A percentile compares a stretch with the other conserved stretches of the same genome.
phyloP scores from a whole-genome alignment of 2,888 invertebrate species.

The Epinotia brunnichana region DNA sequence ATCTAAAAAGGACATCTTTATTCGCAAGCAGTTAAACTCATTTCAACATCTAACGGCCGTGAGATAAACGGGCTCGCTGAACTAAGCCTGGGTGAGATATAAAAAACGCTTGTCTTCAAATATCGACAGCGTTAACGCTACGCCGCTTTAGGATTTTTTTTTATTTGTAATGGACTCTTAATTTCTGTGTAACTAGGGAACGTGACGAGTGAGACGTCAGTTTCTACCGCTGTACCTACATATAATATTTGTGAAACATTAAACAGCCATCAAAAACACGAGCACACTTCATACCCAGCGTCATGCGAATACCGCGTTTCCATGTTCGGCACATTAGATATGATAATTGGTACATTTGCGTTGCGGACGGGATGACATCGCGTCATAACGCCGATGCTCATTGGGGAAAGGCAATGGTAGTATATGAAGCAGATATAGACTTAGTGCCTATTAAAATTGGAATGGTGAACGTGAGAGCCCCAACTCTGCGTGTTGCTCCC shows the following conservation, averaged over 20 bases:
- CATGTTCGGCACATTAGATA: slow-evolving; percentile 73
- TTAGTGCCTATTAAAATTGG: slow-evolving; percentile 15
- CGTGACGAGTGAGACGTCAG: slow-evolving; percentile 10
- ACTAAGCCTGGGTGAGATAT: slow-evolving; percentile 53
- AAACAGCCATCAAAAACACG: slow-evolving; percentile 40
- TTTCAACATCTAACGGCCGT: slow-evolving; percentile 67
- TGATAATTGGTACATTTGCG: slow-evolving; percentile 82
- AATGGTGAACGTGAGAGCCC: slow-evolving; percentile 23
- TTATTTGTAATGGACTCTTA: neutral
- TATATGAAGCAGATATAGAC: slow-evolving; percentile 14
- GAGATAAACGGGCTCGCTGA: slow-evolving; percentile 66
- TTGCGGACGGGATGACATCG: slow-evolving; percentile 72
- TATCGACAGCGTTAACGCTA: slow-evolving; percentile 51
- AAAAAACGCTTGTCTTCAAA: slow-evolving; percentile 59
- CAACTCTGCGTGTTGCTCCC: slow-evolving; percentile 59
- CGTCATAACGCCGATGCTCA: slow-evolving; percentile 56
- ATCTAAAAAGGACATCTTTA: slow-evolving; percentile 78
- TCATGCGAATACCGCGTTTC: slow-evolving; percentile 35
- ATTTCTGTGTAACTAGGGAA: neutral
- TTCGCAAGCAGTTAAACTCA: slow-evolving; percentile 77
- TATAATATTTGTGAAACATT: slow-evolving; percentile 4
- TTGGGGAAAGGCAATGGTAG: slow-evolving; percentile 38
- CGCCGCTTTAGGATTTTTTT: neutral
- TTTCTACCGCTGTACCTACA: slow-evolving; percentile 3
- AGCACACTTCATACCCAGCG: slow-evolving; percentile 34